phyloP scores from a whole-genome alignment of 1,140 invertebrate genomes.

The Papilio polyxenes region DNA sequence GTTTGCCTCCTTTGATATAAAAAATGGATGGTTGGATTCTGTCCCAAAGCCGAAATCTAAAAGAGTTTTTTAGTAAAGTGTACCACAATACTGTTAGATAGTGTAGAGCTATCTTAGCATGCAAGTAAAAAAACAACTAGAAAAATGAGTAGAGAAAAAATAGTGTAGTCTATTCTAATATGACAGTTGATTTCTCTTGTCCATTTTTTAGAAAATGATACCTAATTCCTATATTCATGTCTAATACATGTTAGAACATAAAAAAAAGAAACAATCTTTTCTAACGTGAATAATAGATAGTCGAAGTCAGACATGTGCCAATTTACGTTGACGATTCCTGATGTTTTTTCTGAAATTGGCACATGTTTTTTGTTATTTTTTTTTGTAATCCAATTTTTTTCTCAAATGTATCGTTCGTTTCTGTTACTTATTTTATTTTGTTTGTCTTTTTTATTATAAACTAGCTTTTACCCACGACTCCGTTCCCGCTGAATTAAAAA shows the following conservation, averaged over 20 bases:
- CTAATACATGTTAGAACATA: background rate
- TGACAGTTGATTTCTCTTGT: background rate
- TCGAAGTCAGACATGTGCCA: background rate
- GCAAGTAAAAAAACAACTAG: no score
- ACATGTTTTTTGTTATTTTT: background rate
- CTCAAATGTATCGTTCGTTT: background rate
- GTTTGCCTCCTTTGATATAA: no score
- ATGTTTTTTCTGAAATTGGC: background rate
- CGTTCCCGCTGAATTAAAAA: no score
- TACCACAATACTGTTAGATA: no score
- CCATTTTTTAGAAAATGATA: background rate
- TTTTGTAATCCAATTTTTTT: background rate
- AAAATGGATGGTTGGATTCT: no score
- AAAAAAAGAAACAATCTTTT: background rate
- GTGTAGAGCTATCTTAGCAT: no score
- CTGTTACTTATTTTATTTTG: background rate
- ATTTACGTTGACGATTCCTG: slow-evolving; percentile 19
- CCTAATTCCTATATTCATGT: background rate
- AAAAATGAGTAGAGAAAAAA: no score
- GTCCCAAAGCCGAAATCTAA: no score
- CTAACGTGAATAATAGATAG: slow-evolving; percentile 10
- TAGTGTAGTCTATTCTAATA: background rate
- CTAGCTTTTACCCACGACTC: no score
- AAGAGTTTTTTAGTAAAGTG: no score
- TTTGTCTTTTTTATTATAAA: background rate